phyloP scores from a whole-genome alignment of 2,888 invertebrate genomes.

The Steinernema hermaphroditum region DNA sequence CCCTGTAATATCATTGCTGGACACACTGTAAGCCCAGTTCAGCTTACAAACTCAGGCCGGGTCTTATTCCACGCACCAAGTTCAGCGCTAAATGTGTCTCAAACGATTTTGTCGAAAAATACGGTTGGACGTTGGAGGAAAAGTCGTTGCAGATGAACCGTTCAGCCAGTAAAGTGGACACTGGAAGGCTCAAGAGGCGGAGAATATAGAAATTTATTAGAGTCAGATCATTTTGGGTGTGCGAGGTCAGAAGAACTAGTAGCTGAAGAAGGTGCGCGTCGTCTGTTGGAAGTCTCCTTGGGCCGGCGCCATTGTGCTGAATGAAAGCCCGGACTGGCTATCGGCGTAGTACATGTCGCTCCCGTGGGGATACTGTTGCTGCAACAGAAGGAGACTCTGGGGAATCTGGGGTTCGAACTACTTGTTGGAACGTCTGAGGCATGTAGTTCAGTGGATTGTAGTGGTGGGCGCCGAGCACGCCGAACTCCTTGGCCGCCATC shows the following conservation, averaged over 20 bases:
- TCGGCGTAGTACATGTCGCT: slow-evolving; percentile 20
- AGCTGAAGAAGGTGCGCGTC: slow-evolving; percentile 17
- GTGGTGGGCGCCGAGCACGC: slow-evolving; percentile 2
- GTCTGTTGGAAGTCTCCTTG: slow-evolving; percentile 26
- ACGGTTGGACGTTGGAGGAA: no score
- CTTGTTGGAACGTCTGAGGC: slow-evolving; percentile 1
- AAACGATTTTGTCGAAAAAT: no score
- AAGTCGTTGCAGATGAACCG: no score
- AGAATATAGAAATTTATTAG: slow-evolving; percentile 16
- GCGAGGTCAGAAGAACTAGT: background rate
- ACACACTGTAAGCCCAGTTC: no score
- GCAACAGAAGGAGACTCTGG: background rate
- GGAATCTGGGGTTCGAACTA: background rate
- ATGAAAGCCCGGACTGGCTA: background rate
- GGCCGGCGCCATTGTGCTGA: background rate
- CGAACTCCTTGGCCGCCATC: background rate
- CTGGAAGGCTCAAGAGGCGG: no score
- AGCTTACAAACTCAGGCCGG: no score
- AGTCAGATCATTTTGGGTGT: slow-evolving; percentile 16
- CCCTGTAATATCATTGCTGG: no score
- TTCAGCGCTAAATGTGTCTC: no score
- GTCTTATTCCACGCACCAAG: no score
- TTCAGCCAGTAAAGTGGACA: no score
- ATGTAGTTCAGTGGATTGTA: background rate
- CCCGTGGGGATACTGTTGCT: slow-evolving; percentile 5